phyloP scores from a whole-genome alignment of 2,888 invertebrate species.

The Petrolisthes cinctipes region DNA sequence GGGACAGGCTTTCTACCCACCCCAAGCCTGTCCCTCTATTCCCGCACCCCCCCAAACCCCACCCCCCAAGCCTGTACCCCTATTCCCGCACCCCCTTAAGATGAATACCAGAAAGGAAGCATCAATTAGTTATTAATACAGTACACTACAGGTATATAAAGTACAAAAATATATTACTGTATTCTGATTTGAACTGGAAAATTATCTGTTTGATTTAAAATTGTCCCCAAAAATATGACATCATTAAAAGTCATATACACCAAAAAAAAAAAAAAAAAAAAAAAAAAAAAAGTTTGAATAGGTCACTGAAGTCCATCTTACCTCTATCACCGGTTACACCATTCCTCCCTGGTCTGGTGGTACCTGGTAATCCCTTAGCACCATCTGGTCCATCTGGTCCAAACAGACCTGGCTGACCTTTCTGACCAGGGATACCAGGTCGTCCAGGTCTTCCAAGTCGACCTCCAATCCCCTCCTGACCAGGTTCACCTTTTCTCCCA shows the following conservation, averaged over 20 bases:
- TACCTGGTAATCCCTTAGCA: slow-evolving; percentile 59
- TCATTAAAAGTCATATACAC: background rate
- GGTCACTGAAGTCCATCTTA: slow-evolving; percentile 16
- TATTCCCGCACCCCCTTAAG: too few relatives aligned
- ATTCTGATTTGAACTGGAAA: too few relatives aligned
- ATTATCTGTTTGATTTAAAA: too few relatives aligned
- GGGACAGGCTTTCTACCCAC: too few relatives aligned
- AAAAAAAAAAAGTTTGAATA: background rate
- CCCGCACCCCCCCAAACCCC: too few relatives aligned
- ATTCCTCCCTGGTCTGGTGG: slow-evolving; percentile 48
- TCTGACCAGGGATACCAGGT: slow-evolving; percentile 65
- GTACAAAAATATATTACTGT: too few relatives aligned
- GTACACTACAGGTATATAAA: too few relatives aligned
- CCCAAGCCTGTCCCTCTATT: too few relatives aligned
- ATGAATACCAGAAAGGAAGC: too few relatives aligned
- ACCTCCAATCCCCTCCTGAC: slow-evolving; percentile 68
- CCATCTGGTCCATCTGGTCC: slow-evolving; percentile 67
- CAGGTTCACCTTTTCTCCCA: slow-evolving; percentile 67
- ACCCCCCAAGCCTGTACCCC: too few relatives aligned
- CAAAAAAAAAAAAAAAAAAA: background rate
- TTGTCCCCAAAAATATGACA: too few relatives aligned
- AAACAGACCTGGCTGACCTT: slow-evolving; percentile 66
- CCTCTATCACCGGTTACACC: slow-evolving; percentile 57
- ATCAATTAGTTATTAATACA: too few relatives aligned
- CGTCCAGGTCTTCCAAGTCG: slow-evolving; percentile 68